Percentiles rank a stretch among this genome's conserved stretches.
Evolutionary conservation across 2,888 invertebrate genomes (phyloP).

Genomic region (Tipula unca): DNA sequence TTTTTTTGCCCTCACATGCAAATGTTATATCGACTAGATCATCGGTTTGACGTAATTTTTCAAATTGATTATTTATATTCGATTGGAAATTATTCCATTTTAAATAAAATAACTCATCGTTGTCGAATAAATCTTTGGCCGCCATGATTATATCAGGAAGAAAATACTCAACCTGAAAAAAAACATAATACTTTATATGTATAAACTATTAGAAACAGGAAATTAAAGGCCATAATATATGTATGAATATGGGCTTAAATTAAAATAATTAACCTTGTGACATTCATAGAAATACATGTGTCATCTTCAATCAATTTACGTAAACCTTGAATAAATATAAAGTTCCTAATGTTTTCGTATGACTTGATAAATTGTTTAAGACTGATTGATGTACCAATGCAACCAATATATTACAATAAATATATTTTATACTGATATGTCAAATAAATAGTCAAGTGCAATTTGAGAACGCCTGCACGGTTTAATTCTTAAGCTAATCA

Average conservation of each 20-base stretch:
- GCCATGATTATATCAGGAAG: not conserved
- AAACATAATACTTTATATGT: not conserved
- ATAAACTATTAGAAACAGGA: not conserved
- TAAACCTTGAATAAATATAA: not conserved
- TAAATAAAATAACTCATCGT: conserved; percentile 23
- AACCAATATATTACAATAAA: not conserved
- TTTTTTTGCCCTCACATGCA: conserved; percentile 25
- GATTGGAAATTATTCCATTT: conserved; percentile 26
- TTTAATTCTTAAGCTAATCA: no score
- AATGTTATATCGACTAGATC: conserved; percentile 26
- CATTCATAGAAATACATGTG: not conserved
- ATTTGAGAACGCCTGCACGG: not conserved
- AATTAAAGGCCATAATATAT: not conserved
- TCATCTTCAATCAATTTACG: not conserved
- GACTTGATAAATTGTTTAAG: no score
- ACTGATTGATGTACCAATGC: not conserved
- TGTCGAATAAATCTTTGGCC: not conserved
- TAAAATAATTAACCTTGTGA: not conserved
- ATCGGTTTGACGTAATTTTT: conserved; percentile 24
- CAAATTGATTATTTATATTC: conserved; percentile 24
- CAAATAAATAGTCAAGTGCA: not conserved
- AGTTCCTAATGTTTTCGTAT: not conserved
- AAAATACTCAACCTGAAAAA: not conserved
- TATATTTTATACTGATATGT: no score
- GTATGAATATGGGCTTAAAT: not conserved